These are phyloP conservation scores for Excalfactoria chinensis DNA, from an alignment of 2,113 vertebrate species.

Conservation along the genomic window DNA sequence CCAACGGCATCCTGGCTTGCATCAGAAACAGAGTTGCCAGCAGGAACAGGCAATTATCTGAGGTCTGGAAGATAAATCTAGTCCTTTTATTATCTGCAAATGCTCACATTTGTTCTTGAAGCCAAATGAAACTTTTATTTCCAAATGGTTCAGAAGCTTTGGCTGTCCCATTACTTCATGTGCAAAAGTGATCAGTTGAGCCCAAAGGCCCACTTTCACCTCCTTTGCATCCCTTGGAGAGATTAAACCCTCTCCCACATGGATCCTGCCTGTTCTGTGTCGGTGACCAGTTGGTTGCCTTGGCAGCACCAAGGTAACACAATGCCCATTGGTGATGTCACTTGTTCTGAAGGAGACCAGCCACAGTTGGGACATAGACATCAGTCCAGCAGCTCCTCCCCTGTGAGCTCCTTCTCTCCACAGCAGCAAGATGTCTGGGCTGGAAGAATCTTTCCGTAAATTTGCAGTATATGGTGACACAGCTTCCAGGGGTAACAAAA, in stretches of 20 bases:
- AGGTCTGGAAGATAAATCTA: background rate
- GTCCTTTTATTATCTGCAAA: background rate
- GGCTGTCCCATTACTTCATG: background rate
- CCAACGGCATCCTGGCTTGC: too few relatives aligned
- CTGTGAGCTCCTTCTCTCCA: background rate
- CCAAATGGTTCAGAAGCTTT: background rate
- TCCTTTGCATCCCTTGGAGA: background rate
- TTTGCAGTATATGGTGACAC: conserved; percentile 85
- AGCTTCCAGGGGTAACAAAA: conserved; percentile 81
- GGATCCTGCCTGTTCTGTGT: background rate
- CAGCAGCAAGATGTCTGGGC: conserved; percentile 48
- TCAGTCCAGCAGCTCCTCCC: background rate
- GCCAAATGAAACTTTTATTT: background rate
- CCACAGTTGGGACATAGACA: rapidly evolving
- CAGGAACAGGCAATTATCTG: background rate
- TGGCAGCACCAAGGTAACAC: background rate
- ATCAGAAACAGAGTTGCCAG: too few relatives aligned
- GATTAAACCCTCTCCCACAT: rapidly evolving
- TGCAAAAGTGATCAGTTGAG: background rate
- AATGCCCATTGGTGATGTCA: too few relatives aligned
- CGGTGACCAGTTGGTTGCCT: background rate
- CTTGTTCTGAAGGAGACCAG: background rate
- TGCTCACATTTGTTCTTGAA: background rate
- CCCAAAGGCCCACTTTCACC: background rate
- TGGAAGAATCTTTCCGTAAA: conserved; percentile 82